Evolutionary conservation across 2,113 vertebrate genomes (phyloP).

Genomic region (Ceyx margarethae): DNA sequence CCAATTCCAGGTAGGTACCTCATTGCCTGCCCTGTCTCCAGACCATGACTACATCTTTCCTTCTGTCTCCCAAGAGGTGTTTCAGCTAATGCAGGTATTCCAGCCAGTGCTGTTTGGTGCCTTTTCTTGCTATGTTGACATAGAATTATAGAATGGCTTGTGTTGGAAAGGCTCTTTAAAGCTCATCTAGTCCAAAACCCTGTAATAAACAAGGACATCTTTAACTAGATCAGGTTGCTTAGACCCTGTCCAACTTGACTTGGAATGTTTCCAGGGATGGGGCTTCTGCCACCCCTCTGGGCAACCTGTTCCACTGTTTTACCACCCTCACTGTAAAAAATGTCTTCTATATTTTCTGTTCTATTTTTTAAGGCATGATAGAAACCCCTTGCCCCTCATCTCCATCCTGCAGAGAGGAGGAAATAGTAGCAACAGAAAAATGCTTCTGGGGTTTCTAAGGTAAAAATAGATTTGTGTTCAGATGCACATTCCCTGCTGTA

Average conservation of each 20-base stretch:
- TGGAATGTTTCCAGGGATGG: neutral
- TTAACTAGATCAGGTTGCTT: neutral
- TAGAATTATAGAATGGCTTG: neutral
- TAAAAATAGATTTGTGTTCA: neutral
- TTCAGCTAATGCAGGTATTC: neutral
- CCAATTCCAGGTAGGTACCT: neutral
- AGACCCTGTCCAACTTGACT: neutral
- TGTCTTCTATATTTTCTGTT: neutral
- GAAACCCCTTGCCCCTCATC: neutral
- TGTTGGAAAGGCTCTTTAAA: neutral
- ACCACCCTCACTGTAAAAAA: neutral
- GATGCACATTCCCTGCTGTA: neutral
- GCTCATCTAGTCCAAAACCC: neutral
- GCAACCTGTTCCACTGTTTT: neutral
- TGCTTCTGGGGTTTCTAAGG: neutral
- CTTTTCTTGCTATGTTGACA: neutral
- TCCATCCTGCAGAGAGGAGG: neutral
- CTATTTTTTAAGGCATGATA: neutral
- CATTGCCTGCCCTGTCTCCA: neutral
- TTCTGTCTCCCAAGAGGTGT: neutral
- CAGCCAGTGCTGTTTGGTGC: neutral
- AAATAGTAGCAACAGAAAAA: neutral
- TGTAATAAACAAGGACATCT: neutral
- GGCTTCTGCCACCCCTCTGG: neutral
- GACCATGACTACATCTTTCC: accelerated